Conservation (phyloP, 2,797 vertebrate genomes). For the Nothura maculosa region DNA sequence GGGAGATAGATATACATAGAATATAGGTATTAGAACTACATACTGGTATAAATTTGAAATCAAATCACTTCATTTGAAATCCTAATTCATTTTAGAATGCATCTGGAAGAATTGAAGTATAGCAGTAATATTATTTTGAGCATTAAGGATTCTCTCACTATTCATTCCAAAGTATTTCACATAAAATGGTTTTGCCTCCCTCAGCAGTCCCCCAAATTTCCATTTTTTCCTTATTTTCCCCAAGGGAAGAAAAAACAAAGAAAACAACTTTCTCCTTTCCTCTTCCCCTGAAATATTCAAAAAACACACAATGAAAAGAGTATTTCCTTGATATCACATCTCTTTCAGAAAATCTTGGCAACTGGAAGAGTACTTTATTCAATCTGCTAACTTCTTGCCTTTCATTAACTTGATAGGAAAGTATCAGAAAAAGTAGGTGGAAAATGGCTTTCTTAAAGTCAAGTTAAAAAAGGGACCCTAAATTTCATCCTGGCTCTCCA, state of each 20-base stretch:
- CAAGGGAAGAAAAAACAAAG: not conserved
- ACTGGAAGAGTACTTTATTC: not conserved
- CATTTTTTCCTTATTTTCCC: not conserved
- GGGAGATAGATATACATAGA: not conserved
- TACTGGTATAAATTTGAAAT: not conserved
- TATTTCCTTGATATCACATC: not conserved
- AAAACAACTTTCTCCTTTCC: not conserved
- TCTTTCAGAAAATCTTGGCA: not conserved
- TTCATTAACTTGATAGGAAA: not conserved
- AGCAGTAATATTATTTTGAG: not conserved
- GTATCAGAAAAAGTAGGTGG: not conserved
- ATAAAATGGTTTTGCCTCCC: not conserved
- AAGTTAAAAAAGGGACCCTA: not conserved
- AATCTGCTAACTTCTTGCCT: not conserved
- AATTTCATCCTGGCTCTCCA: not conserved
- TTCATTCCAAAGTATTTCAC: not conserved
- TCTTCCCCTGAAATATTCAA: not conserved
- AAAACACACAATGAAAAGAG: not conserved
- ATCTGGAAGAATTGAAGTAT: not conserved
- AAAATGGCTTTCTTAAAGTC: not conserved
- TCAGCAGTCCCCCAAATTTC: not conserved
- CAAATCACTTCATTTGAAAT: constrained; percentile 6
- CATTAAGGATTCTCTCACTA: not conserved
- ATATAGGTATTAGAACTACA: not conserved
- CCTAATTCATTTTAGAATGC: not conserved